Conservation (phyloP, 2,888 invertebrate species). For the Junonia oenone region DNA sequence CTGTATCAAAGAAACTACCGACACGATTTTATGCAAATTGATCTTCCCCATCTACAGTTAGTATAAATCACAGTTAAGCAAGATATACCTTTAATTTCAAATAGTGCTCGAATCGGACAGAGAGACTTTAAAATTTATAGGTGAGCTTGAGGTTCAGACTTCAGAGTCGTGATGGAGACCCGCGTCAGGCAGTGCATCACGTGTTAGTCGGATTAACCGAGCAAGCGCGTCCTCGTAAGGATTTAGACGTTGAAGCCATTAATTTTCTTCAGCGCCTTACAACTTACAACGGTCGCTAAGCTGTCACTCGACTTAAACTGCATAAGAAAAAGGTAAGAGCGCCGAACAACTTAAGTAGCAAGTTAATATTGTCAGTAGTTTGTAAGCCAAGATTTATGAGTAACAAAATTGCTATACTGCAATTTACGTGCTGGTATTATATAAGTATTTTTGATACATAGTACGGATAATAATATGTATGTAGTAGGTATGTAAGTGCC, state of each 20-base stretch:
- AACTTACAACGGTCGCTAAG: slow-evolving; percentile 51
- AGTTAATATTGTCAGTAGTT: slow-evolving; percentile 3
- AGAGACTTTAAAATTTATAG: slow-evolving; percentile 5
- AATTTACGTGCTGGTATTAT: neutral
- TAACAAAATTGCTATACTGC: neutral
- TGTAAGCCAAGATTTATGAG: slow-evolving; percentile 1
- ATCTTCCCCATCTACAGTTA: neutral
- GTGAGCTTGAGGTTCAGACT: slow-evolving; percentile 4
- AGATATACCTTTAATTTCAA: slow-evolving; percentile 1
- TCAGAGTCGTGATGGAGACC: slow-evolving; percentile 1
- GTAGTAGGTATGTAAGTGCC: no score
- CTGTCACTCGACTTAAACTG: slow-evolving; percentile 25
- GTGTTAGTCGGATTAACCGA: slow-evolving; percentile 29
- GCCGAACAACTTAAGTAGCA: slow-evolving; percentile 2
- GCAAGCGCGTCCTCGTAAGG: slow-evolving; percentile 41
- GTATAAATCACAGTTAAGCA: slow-evolving; percentile 2
- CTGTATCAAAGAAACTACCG: no score
- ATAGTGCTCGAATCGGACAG: neutral
- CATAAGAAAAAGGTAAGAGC: slow-evolving; percentile 12
- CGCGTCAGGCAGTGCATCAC: slow-evolving; percentile 6
- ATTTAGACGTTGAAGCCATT: slow-evolving; percentile 48
- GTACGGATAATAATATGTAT: no score
- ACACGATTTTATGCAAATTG: neutral
- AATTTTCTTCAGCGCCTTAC: slow-evolving; percentile 61
- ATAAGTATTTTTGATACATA: no score